These are phyloP conservation scores for Sinelater perroti DNA, from an alignment of 2,888 invertebrate species.

Conservation along the genomic window DNA sequence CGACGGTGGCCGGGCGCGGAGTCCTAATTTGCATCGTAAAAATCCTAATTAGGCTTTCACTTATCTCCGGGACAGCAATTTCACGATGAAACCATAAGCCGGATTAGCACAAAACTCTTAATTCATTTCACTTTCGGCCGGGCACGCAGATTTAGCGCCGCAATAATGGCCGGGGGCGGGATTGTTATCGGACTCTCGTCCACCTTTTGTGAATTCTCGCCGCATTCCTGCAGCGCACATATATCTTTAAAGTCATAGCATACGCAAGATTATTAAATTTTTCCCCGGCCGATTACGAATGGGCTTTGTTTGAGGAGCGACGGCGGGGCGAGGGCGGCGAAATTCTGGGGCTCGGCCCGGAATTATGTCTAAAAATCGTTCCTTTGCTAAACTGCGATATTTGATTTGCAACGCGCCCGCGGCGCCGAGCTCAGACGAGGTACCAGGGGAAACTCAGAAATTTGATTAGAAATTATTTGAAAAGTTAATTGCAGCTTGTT, in stretches of 20 bases:
- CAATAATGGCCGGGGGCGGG: conserved; percentile 32
- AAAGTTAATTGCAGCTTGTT: too few relatives aligned
- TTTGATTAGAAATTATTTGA: neutral
- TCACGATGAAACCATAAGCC: conserved; percentile 30
- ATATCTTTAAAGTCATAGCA: conserved; percentile 40
- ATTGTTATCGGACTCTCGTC: conserved; percentile 37
- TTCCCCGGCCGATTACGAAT: conserved; percentile 38
- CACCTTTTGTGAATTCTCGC: conserved; percentile 39
- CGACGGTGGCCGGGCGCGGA: neutral
- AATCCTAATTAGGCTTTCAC: conserved; percentile 30
- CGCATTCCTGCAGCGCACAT: conserved; percentile 39
- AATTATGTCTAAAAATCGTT: conserved; percentile 24
- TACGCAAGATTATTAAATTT: conserved; percentile 40
- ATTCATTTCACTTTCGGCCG: conserved; percentile 29
- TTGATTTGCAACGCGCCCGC: conserved; percentile 6
- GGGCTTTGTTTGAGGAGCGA: conserved; percentile 36
- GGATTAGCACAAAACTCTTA: conserved; percentile 35
- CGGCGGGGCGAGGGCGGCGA: conserved; percentile 26
- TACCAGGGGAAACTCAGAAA: too few relatives aligned
- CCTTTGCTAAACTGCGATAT: conserved; percentile 5
- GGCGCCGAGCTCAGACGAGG: too few relatives aligned
- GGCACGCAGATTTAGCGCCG: conserved; percentile 30
- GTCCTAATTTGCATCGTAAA: conserved; percentile 30
- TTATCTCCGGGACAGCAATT: conserved; percentile 19
- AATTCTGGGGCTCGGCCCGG: conserved; percentile 25